These are phyloP conservation scores for Corvus hawaiiensis DNA, from an alignment of 2,113 vertebrate species.

Conservation along the genomic window DNA sequence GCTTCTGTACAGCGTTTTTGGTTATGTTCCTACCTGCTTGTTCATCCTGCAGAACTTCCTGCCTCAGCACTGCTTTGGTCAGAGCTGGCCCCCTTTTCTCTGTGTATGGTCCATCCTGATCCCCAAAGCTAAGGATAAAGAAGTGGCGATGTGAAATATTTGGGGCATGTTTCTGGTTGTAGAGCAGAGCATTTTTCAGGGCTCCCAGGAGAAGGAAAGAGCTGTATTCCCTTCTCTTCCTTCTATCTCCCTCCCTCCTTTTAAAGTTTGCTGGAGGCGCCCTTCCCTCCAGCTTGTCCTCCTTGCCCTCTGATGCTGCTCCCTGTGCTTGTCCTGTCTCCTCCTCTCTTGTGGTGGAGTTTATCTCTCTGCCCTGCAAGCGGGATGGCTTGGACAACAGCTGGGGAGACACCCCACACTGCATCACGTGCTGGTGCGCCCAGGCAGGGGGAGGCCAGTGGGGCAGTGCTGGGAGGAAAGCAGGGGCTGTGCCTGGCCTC, in stretches of 20 bases:
- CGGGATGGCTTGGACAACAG: accelerated
- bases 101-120: accelerated
- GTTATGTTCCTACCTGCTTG: background rate
- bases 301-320: background rate
- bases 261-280: background rate
- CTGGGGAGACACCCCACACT: background rate
- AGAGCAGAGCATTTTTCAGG: background rate
- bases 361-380: background rate
- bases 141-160: background rate
- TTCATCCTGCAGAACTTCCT: background rate
- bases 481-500: background rate
- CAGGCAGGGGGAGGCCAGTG: background rate
- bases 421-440: accelerated
- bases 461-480: background rate
- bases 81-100: background rate
- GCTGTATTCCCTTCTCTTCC: background rate
- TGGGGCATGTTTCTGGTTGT: background rate
- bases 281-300: background rate
- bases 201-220: background rate
- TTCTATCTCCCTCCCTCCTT: background rate
- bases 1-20: background rate
- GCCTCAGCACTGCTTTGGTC: background rate
- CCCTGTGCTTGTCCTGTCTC: background rate
- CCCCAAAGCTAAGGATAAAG: background rate
- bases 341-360: background rate